Evolutionary conservation across 2,888 invertebrate genomes (phyloP), one percentile per base, ranked within the genome.

Genomic region (Eurytoma californica): DNA sequence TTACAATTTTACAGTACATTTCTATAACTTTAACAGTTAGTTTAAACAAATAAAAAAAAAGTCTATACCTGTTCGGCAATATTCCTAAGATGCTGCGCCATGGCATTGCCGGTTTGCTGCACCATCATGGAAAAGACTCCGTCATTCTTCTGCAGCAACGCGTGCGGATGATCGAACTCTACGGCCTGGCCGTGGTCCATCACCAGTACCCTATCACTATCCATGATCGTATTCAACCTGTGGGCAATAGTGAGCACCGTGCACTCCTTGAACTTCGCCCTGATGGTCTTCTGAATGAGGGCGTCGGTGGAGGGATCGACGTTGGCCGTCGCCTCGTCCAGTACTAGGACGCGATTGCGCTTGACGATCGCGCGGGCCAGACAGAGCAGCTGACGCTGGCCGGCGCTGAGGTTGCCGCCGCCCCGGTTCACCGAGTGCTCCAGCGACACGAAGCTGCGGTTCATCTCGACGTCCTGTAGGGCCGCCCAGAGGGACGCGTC

Each of bases 251-350:
- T 97, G 58, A 98, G 90, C 12, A 98, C 97, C 0, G 97, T 97
- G 89, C 97, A 97, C 24, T 94, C 91, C 16, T 92, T 92, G 88
- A 97, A 97, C 86, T 95, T 95, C 53, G 92, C 92, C 74, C 97
- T 92, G 78, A 97, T 97, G 0, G 97, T 96, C 86, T 92, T 92
- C 90, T 97, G 97, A 85, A 97, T 97, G 76, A 97, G 92, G 60
- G 93, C 93, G 89, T 97, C 97, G n/a, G 97, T 97, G 88, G 82
- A 60, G 3, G 94, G 95, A 90, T 97, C 97, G 2, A 97, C 96
- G 89, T 97, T 97, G 3, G 97, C 97, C 0, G 97, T 97, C 49
- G 97, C 97, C 91, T 97, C 97, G 86, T 98, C 97, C 82, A 98
- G 91, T 28, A 98, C 94, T 2, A 97, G 92, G 82, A 98, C 93